These are phyloP conservation scores for Reticulitermes lucifugus DNA, from an alignment of 2,888 invertebrate genomes.

Conservation along the genomic window DNA sequence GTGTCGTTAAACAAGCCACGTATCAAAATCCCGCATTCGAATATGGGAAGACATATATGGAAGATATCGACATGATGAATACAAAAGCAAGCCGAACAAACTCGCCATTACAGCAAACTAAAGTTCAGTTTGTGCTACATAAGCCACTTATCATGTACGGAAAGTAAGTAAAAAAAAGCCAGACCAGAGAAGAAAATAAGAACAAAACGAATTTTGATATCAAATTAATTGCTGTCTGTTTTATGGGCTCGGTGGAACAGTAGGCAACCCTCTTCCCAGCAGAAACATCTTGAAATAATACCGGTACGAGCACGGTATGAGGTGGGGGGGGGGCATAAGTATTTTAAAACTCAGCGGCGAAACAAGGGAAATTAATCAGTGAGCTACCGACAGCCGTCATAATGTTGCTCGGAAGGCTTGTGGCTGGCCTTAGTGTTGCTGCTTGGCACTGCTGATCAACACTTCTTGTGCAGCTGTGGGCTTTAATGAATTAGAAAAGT, in stretches of 20 bases:
- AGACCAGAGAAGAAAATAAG: neutral
- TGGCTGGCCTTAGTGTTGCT: neutral
- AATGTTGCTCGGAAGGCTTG: neutral
- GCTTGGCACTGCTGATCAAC: neutral
- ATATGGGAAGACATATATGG: no score
- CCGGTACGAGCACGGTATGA: neutral
- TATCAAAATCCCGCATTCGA: no score
- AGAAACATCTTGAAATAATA: slow-evolving; percentile 2
- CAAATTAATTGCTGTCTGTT: slow-evolving; percentile 19
- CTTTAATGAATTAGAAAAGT: neutral
- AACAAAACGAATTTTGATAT: slow-evolving; percentile 4
- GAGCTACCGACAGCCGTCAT: no score
- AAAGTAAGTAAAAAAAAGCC: neutral
- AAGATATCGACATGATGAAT: neutral
- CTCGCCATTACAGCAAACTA: neutral
- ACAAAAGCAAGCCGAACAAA: neutral
- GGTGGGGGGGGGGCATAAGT: no score
- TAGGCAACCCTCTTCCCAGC: neutral
- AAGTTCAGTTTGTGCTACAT: neutral
- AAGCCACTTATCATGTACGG: neutral
- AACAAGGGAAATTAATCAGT: neutral
- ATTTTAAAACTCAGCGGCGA: neutral
- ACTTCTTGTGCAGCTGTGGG: neutral
- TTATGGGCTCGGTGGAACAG: neutral
- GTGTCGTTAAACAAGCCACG: no score